Evolutionary conservation across 2,797 vertebrate genomes (phyloP).

Genomic region (Bucorvus abyssinicus): DNA sequence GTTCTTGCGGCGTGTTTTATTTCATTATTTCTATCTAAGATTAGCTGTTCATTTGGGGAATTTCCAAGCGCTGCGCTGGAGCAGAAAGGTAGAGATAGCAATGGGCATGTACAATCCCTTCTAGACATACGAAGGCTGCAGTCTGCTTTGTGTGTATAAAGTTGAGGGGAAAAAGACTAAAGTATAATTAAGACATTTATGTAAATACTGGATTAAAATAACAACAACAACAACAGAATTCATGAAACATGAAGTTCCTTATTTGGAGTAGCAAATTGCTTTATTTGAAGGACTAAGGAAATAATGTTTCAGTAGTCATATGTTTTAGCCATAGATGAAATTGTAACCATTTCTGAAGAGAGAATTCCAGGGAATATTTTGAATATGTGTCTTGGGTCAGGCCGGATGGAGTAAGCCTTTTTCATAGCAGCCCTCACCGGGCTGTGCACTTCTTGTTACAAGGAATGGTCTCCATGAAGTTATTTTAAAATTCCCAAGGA

Average conservation of each 20-base stretch:
- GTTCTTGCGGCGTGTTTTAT: not conserved
- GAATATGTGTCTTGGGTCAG: not conserved
- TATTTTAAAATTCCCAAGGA: not conserved
- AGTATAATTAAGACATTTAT: not conserved
- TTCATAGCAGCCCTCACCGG: not conserved
- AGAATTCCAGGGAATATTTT: not conserved
- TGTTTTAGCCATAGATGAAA: not conserved
- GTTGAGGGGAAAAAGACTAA: not conserved
- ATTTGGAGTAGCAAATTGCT: not conserved
- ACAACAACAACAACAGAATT: not conserved
- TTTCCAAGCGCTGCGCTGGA: not conserved
- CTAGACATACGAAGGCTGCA: not conserved
- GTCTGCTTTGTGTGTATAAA: not conserved
- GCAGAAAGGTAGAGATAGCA: not conserved
- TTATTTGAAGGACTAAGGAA: not conserved
- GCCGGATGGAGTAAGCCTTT: not conserved
- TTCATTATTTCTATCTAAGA: not conserved
- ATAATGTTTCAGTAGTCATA: not conserved
- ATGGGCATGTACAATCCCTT: not conserved
- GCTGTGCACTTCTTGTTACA: not conserved
- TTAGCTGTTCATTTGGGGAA: not conserved
- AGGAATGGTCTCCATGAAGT: not conserved
- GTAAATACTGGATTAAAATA: not conserved
- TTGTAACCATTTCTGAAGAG: not conserved
- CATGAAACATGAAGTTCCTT: not conserved